Evolutionary conservation across 2,888 invertebrate genomes (phyloP), one percentile per base, ranked within the genome.

Genomic region (Holacanthella duospinosa): DNA sequence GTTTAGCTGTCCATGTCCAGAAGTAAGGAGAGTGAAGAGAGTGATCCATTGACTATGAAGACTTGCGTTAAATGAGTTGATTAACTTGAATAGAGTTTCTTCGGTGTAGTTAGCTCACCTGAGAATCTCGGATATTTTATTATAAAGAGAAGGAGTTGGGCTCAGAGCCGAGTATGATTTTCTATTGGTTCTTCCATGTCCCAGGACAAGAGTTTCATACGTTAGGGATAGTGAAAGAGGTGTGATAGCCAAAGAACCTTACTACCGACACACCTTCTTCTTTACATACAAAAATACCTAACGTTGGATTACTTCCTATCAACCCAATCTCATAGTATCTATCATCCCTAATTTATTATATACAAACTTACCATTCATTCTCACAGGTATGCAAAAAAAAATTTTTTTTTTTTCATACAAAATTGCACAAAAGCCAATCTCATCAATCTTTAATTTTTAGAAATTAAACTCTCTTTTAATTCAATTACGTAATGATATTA

Each of bases 1-100:
- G 16, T 36, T 36, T 36, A 36, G 9, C 36, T 36, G 36, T 36
- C 36, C 36, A 36, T 16, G 36, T 36, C 36, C 36, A 36, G 36
- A 36, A 16, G 9, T 16, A 16, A 36, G 16, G 36, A 12, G 36
- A 36, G 36, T 36, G 36, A 36, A 36, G 36, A 36, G 16, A 16
- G 16, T 12, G 36, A 36, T 36, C 36, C 36, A 36, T 36, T 36
- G 36, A 36, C 36, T 6, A n/a, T n/a, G n/a, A 36, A 36, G 36
- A 16, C 36, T 25, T 55, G 55, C 24, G 26, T 55, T 55, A 55
- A 55, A 55, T 55, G 55, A 55, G 55, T 55, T 55, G 21, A 27
- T 25, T 25, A 27, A 26, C 6, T 12, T 36, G 6, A 36, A 16
- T 12, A 12, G 36, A 36, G 16, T 36, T 12, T 4, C 21, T n/a